Evolutionary conservation across 2,888 invertebrate genomes (phyloP).

Genomic region (Diachrysia chrysitis): DNA sequence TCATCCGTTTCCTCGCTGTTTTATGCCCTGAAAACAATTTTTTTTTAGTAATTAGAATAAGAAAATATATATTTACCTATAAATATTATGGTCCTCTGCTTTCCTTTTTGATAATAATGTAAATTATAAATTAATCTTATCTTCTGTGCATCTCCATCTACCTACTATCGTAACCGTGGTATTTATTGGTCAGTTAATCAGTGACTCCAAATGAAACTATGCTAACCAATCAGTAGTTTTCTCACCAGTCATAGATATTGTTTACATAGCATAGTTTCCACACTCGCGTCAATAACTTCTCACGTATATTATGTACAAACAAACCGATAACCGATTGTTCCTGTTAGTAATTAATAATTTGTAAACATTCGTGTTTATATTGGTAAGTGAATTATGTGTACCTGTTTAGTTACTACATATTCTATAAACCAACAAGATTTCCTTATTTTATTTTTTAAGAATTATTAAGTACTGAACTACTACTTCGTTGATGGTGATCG

Average conservation of each 20-base stretch:
- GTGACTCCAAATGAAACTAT: not conserved
- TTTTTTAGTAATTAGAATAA: too few relatives aligned
- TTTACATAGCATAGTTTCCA: constrained; percentile 14
- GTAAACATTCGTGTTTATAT: constrained; percentile 2
- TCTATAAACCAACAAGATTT: too few relatives aligned
- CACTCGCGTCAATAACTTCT: constrained; percentile 8
- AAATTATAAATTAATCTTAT: too few relatives aligned
- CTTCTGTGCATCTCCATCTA: too few relatives aligned
- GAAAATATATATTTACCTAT: too few relatives aligned
- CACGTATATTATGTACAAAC: constrained; percentile 9
- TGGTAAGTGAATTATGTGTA: not conserved
- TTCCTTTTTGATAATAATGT: too few relatives aligned
- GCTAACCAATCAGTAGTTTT: not conserved
- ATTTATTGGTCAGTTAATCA: not conserved
- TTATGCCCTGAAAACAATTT: too few relatives aligned
- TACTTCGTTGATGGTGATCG: too few relatives aligned
- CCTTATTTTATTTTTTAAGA: too few relatives aligned
- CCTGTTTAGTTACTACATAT: not conserved
- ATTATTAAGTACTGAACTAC: too few relatives aligned
- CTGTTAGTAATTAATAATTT: constrained; percentile 3
- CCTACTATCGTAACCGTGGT: not conserved
- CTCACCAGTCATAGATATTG: constrained; percentile 6
- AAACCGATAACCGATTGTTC: constrained; percentile 12
- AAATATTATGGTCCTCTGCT: too few relatives aligned
- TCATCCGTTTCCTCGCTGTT: too few relatives aligned